These are phyloP conservation scores for Listrodromus nycthemerus DNA, from an alignment of 2,888 invertebrate species.

Conservation along the genomic window DNA sequence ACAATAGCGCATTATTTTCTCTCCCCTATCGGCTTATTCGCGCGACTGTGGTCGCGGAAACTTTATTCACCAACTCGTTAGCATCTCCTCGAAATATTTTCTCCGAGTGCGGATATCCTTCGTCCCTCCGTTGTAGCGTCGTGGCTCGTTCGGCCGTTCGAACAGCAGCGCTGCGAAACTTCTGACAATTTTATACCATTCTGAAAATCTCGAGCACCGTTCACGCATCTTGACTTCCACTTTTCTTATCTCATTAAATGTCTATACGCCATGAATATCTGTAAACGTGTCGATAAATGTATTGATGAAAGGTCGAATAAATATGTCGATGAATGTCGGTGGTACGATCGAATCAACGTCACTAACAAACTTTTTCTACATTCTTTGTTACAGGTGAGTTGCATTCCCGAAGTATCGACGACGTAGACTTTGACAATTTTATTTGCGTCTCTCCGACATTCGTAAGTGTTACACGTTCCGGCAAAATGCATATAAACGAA, in stretches of 20 bases:
- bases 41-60: conserved; percentile 27
- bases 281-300: background rate
- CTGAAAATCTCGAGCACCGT: background rate
- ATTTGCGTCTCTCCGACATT: background rate
- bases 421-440: background rate
- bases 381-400: conserved; percentile 61
- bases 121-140: background rate
- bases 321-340: background rate
- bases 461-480: conserved; percentile 6
- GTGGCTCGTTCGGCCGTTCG: background rate
- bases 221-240: background rate
- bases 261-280: too few species aligned
- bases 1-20: conserved; percentile 19
- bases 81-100: conserved; percentile 18
- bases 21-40: conserved; percentile 16
- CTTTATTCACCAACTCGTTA: conserved; percentile 43
- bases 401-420: conserved; percentile 18
- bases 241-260: background rate
- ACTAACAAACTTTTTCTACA: conserved; percentile 32
- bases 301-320: background rate
- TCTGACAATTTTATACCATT: background rate
- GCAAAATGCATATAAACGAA: background rate
- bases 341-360: background rate
- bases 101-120: background rate
- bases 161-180: background rate